Evolutionary conservation across 2,888 invertebrate species (phyloP).

Genomic region (Xestia xanthographa): DNA sequence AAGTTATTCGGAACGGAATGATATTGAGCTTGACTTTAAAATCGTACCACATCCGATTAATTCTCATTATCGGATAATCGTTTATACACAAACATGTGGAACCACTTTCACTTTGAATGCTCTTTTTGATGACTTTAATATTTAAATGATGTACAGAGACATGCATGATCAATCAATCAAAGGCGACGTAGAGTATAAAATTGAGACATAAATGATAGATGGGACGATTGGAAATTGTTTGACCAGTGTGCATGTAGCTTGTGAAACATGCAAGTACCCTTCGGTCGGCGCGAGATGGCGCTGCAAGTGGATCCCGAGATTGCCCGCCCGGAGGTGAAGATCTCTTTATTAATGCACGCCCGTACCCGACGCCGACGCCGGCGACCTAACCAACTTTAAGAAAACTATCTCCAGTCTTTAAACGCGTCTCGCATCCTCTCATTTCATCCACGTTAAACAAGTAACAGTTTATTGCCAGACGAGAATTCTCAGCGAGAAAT

Average conservation of each 20-base stretch:
- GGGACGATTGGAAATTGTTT: background rate
- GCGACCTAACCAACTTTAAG: slow-evolving; percentile 82
- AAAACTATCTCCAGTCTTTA: slow-evolving; percentile 77
- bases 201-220: slow-evolving; percentile 22
- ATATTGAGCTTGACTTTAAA: slow-evolving; percentile 27
- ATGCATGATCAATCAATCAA: slow-evolving; percentile 44
- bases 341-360: slow-evolving; percentile 79
- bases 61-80: slow-evolving; percentile 54
- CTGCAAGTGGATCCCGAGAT: slow-evolving; percentile 67
- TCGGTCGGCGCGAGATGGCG: slow-evolving; percentile 35
- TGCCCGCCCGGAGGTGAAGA: slow-evolving; percentile 72
- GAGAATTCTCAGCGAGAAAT: slow-evolving; percentile 78
- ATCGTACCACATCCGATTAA: slow-evolving; percentile 45
- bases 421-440: slow-evolving; percentile 72
- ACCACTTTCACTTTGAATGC: slow-evolving; percentile 59
- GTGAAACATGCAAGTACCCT: slow-evolving; percentile 46
- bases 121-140: slow-evolving; percentile 40
- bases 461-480: slow-evolving; percentile 82
- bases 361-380: slow-evolving; percentile 63
- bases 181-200: background rate
- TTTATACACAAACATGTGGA: slow-evolving; percentile 43
- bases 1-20: slow-evolving; percentile 31
- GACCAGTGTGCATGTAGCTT: slow-evolving; percentile 48
- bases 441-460: slow-evolving; percentile 83
- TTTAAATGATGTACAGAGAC: slow-evolving; percentile 36